Base-by-base conservation (phyloP, 2,797 vertebrate species). In the Pipistrellus pygmaeus region DNA sequence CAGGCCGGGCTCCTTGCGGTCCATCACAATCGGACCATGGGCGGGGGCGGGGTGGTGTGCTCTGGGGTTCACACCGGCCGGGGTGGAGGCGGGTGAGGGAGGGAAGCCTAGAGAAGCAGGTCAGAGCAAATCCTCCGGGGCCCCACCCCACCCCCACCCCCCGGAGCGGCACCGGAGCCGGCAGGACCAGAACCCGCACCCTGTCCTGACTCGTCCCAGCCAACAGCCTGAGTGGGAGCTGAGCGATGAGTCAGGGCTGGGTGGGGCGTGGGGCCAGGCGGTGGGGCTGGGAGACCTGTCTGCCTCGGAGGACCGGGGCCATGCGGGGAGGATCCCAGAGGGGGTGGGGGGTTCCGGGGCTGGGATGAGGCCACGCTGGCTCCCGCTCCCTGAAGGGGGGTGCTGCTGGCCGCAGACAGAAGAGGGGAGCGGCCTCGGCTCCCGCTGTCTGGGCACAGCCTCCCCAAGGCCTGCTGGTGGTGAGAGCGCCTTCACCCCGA, bases 171-270 rank as follows among this genome's bases (percentile, higher is more conserved):
- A 14, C 94, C 62, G 1, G 93, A 97, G 97, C 97, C 97, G 94
- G 98, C 84, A 97, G 95, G 90, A 98, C 98, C 97, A 97, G 98
- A 98, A 97, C 85, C 15, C 15, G 95, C 5, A 64, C 92, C 96
- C 95, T 98, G 98, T 97, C 97, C 93, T 0, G 2, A 90, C 98
- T 91, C 48, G 98, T 97, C 97, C 93, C 95, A 84, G 85, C 96
- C 95, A 97, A 75, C 89, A 96, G 93, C 96, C 53, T 62, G 90
- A 96, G 93, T 95, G 94, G 95, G 91, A 96, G 94, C 94, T 51
- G 78, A 95, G 76, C 84, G 27, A 76, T 96, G 95, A 97, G 94
- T 96, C 92, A 93, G 91, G 88, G 27, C 68, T 53, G 78, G 71
- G 62, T 55, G 48, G 80, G 6, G 51, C 8, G 68, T 35, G 32